Conservation (phyloP, 1,140 invertebrate genomes). For the Panonychus citri region DNA sequence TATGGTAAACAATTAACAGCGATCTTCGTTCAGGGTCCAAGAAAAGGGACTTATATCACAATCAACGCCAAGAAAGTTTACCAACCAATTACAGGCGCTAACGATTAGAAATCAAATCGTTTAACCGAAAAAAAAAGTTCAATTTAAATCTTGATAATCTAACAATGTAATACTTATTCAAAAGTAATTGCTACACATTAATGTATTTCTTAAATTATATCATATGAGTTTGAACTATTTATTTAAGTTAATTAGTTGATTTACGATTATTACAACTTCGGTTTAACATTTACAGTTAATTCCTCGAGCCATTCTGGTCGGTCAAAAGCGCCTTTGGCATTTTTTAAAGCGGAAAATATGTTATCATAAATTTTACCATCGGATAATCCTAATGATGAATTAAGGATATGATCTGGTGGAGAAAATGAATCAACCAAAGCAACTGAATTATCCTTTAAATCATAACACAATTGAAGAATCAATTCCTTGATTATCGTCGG, state of each 20-base stretch:
- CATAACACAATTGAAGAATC: constrained; percentile 35
- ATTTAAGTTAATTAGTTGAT: too few species aligned
- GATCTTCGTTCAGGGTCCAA: constrained; percentile 8
- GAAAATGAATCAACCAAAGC: constrained; percentile 58
- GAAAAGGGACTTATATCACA: background rate
- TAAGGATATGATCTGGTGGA: constrained; percentile 61
- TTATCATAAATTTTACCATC: constrained; percentile 55
- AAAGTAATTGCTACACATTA: too few species aligned
- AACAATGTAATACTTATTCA: too few species aligned
- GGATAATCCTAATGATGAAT: constrained; percentile 49
- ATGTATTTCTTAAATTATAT: too few species aligned
- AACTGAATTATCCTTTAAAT: constrained; percentile 45
- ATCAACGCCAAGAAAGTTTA: constrained; percentile 7
- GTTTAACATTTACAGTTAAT: constrained; percentile 12
- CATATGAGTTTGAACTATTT: too few species aligned
- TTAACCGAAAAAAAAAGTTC: too few species aligned
- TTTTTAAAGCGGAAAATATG: constrained; percentile 22
- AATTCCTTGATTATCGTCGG: constrained; percentile 15
- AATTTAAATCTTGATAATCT: too few species aligned
- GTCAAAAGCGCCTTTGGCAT: constrained; percentile 19
- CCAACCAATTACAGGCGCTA: background rate
- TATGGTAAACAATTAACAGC: constrained; percentile 9
- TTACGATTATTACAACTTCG: background rate
- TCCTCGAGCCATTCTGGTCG: constrained; percentile 23
- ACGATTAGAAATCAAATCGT: too few species aligned